Evolutionary conservation across 2,888 invertebrate genomes (phyloP), one percentile per base, ranked within the genome.

Genomic region (Cataglyphis cursor): DNA sequence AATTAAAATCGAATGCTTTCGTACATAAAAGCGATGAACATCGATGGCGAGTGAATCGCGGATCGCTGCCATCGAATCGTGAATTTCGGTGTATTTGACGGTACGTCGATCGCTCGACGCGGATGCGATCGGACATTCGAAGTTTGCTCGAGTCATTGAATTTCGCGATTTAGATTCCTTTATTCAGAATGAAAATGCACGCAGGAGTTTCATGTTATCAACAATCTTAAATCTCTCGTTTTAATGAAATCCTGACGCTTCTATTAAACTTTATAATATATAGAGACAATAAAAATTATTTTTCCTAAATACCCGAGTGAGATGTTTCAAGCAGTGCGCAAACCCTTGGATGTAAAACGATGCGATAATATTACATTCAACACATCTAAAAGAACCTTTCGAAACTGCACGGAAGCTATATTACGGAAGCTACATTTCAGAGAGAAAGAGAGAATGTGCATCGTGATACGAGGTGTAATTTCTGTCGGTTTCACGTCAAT

Each of bases 1-100:
- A 84, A 89, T 88, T 90, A 87, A 87, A 88, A 88, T 88, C 88
- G 85, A 64, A 86, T 82, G 78, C 68, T 83, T 83, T 76, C 73
- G 78, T 80, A 80, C 24, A 78, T 70, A 80, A 80, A 80, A 70
- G 70, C 70, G 59, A 44, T 70, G 70, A 80, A 80, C 59, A 80
- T 66, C 57, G 68, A n/a, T 21, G 51, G 9, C 51, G 21, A 24
- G 41, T 6, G 44, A 31, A 62, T 64, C 48, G 44, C 57, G 21
- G 70, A 44, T 48, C 10, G 28, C 44, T 8, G 48, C 51, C 0
- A 51, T 51, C 51, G 51, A n/a, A 38, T 24, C 66, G 15, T 48
- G 59, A 41, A 78, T 70, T 70, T 24, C 35, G 24, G 6, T 59
- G 44, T 59, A 24, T 70, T 80, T 44, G n/a, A 35, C 35, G 51